These are phyloP conservation scores for Antedon mediterranea DNA, from an alignment of 53 echinoderm and acorn worm genomes.

Conservation along the genomic window DNA sequence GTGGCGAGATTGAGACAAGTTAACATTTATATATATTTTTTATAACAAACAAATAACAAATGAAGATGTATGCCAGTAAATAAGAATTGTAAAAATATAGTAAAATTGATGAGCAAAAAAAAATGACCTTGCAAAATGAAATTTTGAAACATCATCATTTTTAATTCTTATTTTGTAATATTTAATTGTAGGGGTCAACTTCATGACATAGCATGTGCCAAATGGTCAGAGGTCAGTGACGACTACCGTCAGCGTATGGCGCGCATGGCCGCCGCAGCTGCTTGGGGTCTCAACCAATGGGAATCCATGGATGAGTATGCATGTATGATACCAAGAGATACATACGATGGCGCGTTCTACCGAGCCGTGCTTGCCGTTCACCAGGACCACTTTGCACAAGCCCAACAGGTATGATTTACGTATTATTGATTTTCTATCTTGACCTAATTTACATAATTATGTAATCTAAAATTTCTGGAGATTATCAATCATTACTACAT, in stretches of 20 bases:
- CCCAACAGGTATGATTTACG: constrained; percentile 67
- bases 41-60: no score
- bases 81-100: no score
- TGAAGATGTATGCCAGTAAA: no score
- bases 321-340: constrained; percentile 81
- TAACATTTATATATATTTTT: no score
- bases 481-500: no score
- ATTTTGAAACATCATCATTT: not conserved
- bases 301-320: constrained; percentile 97
- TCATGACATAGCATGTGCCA: constrained; percentile 66
- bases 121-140: no score
- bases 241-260: constrained; percentile 82
- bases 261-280: constrained; percentile 87
- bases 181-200: constrained; percentile 65
- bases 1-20: no score
- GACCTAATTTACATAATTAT: no score
- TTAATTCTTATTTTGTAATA: not conserved
- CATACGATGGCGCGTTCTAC: constrained; percentile 93
- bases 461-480: no score
- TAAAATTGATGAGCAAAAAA: no score
- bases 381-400: constrained; percentile 85
- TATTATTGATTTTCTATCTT: no score
- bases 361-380: constrained; percentile 85
- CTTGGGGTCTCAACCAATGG: constrained; percentile 96
- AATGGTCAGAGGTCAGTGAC: constrained; percentile 71